Base-by-base conservation (phyloP, 2,797 vertebrate species). In the Ficedula albicollis region DNA sequence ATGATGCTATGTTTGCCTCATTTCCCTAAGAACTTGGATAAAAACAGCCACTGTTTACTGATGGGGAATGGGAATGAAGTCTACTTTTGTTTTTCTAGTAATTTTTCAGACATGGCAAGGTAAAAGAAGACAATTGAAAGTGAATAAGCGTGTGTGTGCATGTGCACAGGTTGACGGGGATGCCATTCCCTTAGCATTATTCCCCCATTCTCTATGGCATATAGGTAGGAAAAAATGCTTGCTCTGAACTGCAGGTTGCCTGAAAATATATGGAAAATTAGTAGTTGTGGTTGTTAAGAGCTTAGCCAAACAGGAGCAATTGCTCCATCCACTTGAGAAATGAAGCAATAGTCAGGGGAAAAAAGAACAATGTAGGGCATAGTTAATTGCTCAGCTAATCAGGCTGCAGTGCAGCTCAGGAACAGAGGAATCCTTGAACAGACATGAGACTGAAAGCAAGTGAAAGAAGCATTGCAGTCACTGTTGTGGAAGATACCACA, bases 101-200 rank as follows among this genome's bases (percentile, higher is more conserved):
- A 15, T 32, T 29, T 66, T 82, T 29, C 43, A 46, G 66, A 49
- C 15, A 6, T 15, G 15, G 9, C 7, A 23, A 29, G 3, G 17
- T 90, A 39, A 80, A 84, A 88, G 58, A 84, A 26, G 46, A 21
- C 27, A 44, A 44, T 44, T 20, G 43, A 44, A 70, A 85, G 17
- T 13, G 16, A 68, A 4, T 29, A 11, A 38, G 17, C 3, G 3
- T 1, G 0, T 2, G 8, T 18, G 15, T 25, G 21, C n/a, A n/a
- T 39, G 16, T 13, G 51, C 51, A 52, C 32, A 15, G 0, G 0
- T 26, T 51, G 48, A 43, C 2, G 1, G n/a, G 19, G 5, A 67
- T 13, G 20, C 81, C 51, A 26, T 94, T 78, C 39, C 46, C 23
- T 38, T 66, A n/a, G 21, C 56, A 19, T 58, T 92, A 19, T 38